phyloP scores from a whole-genome alignment of 2,888 invertebrate genomes.

The Cryptosula pallasiana region DNA sequence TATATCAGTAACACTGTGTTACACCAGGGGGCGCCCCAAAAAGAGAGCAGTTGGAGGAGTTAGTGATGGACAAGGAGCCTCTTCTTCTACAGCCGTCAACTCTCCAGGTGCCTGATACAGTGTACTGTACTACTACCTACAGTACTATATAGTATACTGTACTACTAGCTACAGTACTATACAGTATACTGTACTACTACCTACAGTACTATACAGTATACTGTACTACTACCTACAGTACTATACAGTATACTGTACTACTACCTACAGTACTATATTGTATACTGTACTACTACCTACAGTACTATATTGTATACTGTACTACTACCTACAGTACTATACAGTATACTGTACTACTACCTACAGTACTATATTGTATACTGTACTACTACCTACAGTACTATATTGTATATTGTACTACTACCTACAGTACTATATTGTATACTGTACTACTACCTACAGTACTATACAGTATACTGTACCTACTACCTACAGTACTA shows the following conservation, averaged over 20 bases:
- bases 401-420: background rate
- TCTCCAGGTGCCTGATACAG: slow-evolving; percentile 3
- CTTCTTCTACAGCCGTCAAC: background rate
- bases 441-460: too few relatives aligned
- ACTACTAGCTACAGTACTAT: background rate
- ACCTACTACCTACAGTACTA: too few relatives aligned
- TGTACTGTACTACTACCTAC: too few relatives aligned
- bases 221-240: too few relatives aligned
- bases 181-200: background rate
- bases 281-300: background rate
- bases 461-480: too few relatives aligned
- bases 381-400: background rate
- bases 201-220: too few relatives aligned
- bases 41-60: background rate
- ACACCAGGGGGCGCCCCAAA: slow-evolving; percentile 9
- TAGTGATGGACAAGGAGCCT: background rate
- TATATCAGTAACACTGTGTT: too few relatives aligned
- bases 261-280: too few relatives aligned
- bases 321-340: background rate
- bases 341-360: background rate
- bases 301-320: background rate
- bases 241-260: too few relatives aligned
- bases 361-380: background rate
- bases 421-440: background rate
- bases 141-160: too few relatives aligned